These are phyloP conservation scores for Myrmecophaga tridactyla DNA, from an alignment of 2,113 vertebrate genomes.

Conservation along the genomic window DNA sequence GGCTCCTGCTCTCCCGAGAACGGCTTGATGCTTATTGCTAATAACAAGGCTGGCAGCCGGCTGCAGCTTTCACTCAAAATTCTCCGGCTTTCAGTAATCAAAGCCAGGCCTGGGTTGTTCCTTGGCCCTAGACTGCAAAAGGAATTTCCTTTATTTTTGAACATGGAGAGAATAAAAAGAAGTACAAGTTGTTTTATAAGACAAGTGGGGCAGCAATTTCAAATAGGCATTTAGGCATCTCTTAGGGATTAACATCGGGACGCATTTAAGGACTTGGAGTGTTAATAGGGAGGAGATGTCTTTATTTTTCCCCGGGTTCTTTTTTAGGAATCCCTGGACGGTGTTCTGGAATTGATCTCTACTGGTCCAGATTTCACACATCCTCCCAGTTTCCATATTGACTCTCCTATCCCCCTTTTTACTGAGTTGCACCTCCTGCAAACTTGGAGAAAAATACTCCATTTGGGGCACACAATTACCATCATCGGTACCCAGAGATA, in stretches of 20 bases:
- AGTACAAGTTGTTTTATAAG: conserved; percentile 77
- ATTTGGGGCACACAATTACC: background rate
- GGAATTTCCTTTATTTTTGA: conserved; percentile 78
- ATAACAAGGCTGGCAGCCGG: conserved; percentile 76
- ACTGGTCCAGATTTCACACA: conserved; percentile 64
- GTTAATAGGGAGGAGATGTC: conserved; percentile 79
- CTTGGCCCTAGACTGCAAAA: conserved; percentile 70
- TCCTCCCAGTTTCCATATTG: conserved; percentile 47
- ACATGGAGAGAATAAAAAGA: conserved; percentile 76
- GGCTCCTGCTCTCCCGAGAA: conserved; percentile 70
- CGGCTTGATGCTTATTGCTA: conserved; percentile 74
- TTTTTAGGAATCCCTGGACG: conserved; percentile 73
- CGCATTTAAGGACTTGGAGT: conserved; percentile 75
- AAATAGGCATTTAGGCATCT: conserved; percentile 75
- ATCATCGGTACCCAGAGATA: conserved; percentile 35
- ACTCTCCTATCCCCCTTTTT: conserved; percentile 39
- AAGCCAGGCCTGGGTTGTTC: conserved; percentile 72
- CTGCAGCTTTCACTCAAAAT: conserved; percentile 77
- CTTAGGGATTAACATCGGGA: conserved; percentile 75
- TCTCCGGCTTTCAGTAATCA: conserved; percentile 73
- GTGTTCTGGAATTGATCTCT: conserved; percentile 71
- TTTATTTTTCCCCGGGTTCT: conserved; percentile 76
- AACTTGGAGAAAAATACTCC: conserved; percentile 47
- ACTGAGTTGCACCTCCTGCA: conserved; percentile 35
- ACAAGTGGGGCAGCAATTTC: conserved; percentile 73